Conservation (phyloP, 2,113 vertebrate genomes). For the Ellobius talpinus region DNA sequence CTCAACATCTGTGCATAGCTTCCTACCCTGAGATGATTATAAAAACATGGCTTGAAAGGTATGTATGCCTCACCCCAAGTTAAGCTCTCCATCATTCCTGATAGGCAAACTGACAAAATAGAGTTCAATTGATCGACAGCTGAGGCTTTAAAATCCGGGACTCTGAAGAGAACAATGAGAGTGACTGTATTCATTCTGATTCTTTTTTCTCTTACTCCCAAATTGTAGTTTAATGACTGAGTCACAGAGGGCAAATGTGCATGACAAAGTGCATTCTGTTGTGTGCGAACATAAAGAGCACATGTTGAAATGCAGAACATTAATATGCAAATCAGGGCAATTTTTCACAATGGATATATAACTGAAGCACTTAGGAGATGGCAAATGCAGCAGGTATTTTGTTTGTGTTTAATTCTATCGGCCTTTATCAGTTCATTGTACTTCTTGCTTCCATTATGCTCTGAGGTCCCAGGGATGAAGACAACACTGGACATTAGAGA, state of each 20-base stretch:
- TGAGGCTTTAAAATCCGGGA: constrained; percentile 41
- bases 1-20: background rate
- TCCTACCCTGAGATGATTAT: background rate
- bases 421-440: background rate
- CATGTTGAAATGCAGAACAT: constrained; percentile 36
- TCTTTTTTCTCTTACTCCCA: constrained; percentile 67
- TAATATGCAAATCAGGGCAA: constrained; percentile 67
- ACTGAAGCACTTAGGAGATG: constrained; percentile 28
- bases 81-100: constrained; percentile 48
- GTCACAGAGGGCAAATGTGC: constrained; percentile 63
- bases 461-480: constrained; percentile 11
- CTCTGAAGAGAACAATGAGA: constrained; percentile 65
- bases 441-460: background rate
- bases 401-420: constrained; percentile 40
- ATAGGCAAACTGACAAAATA: constrained; percentile 63
- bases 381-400: constrained; percentile 57
- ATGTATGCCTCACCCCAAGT: background rate
- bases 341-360: constrained; percentile 56
- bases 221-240: constrained; percentile 64
- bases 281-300: constrained; percentile 57
- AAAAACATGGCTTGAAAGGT: constrained; percentile 25
- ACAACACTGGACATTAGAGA: background rate
- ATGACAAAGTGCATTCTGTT: constrained; percentile 65
- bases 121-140: constrained; percentile 53
- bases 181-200: constrained; percentile 52